Evolutionary conservation across 2,888 invertebrate genomes (phyloP), one percentile per base, ranked within the genome.

Genomic region (Ennomos fuscantarius): DNA sequence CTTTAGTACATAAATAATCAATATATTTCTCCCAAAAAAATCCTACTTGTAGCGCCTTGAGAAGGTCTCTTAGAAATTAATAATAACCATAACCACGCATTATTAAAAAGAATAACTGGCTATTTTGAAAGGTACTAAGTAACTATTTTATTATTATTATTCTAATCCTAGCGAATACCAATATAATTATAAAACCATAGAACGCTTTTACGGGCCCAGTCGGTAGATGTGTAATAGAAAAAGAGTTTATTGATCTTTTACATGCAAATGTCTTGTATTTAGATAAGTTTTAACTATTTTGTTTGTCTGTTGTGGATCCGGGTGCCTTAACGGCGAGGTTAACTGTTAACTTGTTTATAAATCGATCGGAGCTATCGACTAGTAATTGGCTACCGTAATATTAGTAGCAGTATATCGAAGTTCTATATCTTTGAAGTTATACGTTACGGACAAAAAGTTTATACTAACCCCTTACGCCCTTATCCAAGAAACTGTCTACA

Each of bases 371-470:
- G 48, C 55, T 58, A 68, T 71, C 69, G 44, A 60, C 50, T 60
- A 55, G 70, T 63, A 71, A 74, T 72, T 75, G 68, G 71, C 73
- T 70, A 70, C 71, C 68, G 69, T 68, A 70, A 63, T 66, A 64
- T 65, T 70, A 68, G 66, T 66, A 60, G 57, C 12, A 39, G 48
- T 39, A 36, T 57, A 63, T 60, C 55, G 42, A 43, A 45, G 48
- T 57, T 57, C 61, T 12, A 10, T 57, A 53, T 62, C 55, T 47
- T 13, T 54, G 39, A 45, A 54, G 51, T 57, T 61, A 57, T 35
- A 57, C 12, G 47, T 32, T 47, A 12, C 40, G 35, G 8, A 24
- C 40, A 12, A 32, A 43, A 12, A 34, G 50, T 31, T 51, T 36
- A 43, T 43, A 51, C 13, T 11, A 15, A n/a, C n/a, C n/a, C 12